Evolutionary conservation across 2,113 vertebrate species (phyloP).

Genomic region (Gorsachius goisagi): DNA sequence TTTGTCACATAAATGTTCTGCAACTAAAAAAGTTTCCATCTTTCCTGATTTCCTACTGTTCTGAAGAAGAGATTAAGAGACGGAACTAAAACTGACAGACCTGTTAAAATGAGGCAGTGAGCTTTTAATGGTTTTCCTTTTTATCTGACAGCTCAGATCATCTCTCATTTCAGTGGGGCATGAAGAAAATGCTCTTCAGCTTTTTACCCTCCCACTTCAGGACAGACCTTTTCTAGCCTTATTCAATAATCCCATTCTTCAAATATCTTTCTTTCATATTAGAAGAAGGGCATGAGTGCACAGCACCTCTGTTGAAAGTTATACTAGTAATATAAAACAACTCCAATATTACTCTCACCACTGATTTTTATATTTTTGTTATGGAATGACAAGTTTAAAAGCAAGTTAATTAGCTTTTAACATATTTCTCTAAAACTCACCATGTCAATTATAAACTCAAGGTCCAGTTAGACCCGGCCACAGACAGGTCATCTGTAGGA

Average conservation of each 20-base stretch:
- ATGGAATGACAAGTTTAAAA: neutral
- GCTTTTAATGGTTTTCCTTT: conserved; percentile 57
- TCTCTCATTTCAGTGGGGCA: conserved; percentile 48
- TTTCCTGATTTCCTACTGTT: conserved; percentile 50
- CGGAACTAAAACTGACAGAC: conserved; percentile 48
- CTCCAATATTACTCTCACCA: neutral
- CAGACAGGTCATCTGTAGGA: neutral
- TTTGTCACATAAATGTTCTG: conserved; percentile 60
- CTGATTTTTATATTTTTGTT: neutral
- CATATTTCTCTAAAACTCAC: neutral
- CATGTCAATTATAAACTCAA: neutral
- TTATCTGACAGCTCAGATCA: conserved; percentile 58
- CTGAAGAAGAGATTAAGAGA: conserved; percentile 62
- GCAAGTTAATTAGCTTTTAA: neutral
- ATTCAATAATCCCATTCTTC: neutral
- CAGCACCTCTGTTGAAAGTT: neutral
- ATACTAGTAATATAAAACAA: neutral
- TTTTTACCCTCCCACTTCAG: conserved; percentile 26
- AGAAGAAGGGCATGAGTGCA: neutral
- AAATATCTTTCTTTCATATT: neutral
- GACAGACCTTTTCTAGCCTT: neutral
- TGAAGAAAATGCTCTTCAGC: conserved; percentile 50
- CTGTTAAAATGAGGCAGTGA: conserved; percentile 56
- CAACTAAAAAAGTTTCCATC: conserved; percentile 48
- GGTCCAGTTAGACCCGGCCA: neutral